Percentiles rank a stretch among this genome's conserved stretches.
phyloP scores from a whole-genome alignment of 2,888 invertebrate species.

The Gryllus longicercus region DNA sequence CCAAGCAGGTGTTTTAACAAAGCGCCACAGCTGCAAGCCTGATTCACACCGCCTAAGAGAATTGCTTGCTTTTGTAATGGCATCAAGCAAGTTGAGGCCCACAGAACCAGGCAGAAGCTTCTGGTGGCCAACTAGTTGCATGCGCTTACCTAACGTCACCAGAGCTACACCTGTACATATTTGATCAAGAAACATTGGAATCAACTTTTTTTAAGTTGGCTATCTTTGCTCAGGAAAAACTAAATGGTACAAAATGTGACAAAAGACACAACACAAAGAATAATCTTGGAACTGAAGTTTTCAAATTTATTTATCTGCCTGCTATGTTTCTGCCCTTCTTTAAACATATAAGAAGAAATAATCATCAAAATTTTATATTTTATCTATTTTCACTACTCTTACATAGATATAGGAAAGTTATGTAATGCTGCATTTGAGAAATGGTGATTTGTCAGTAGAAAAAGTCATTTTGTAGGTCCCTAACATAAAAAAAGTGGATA shows the following conservation, averaged over 20 bases:
- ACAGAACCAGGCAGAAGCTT: slow-evolving; percentile 54
- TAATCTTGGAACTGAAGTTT: no score
- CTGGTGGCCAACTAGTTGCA: slow-evolving; percentile 60
- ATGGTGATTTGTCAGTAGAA: no score
- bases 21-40: slow-evolving; percentile 63
- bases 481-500: no score
- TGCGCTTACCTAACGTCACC: slow-evolving; percentile 54
- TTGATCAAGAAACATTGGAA: neutral
- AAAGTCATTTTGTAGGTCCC: no score
- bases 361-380: no score
- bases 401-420: no score
- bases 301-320: no score
- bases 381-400: no score
- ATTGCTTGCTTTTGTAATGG: slow-evolving; percentile 55
- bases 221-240: neutral
- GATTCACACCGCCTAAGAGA: slow-evolving; percentile 61
- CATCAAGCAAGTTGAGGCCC: slow-evolving; percentile 57
- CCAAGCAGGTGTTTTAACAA: slow-evolving; percentile 60
- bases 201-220: neutral
- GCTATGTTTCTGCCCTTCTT: no score
- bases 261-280: neutral
- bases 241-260: slow-evolving; percentile 21
- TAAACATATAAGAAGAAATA: no score
- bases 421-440: no score
- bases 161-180: slow-evolving; percentile 43